Percentiles rank a stretch among this genome's conserved stretches.
Conservation (phyloP, 2,113 vertebrate genomes). For the Lepidothrix coronata region DNA sequence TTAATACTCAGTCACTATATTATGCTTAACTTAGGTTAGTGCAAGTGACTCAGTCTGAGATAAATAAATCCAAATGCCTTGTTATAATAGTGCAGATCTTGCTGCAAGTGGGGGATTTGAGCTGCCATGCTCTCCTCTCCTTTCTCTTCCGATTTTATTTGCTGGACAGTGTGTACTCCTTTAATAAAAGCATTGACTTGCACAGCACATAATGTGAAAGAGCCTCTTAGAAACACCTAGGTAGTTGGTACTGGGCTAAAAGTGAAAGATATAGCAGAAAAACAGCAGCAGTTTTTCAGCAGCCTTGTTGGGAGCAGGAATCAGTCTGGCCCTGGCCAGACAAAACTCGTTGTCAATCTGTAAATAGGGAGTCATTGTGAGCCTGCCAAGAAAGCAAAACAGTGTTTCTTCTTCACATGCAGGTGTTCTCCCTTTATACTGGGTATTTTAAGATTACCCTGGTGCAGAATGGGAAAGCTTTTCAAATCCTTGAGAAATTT, state of each 20-base stretch:
- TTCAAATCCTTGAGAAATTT: background rate
- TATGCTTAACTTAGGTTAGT: background rate
- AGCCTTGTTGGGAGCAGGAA: background rate
- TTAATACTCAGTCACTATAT: background rate
- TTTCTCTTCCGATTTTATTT: background rate
- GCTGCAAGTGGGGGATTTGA: background rate
- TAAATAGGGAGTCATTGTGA: background rate
- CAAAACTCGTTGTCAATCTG: accelerated
- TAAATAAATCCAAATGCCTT: background rate
- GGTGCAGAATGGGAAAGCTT: background rate
- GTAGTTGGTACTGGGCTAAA: background rate
- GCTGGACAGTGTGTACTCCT: background rate
- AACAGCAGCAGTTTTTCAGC: background rate
- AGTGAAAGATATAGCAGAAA: background rate
- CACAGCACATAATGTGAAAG: background rate
- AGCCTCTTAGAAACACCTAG: background rate
- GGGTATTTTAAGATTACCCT: background rate
- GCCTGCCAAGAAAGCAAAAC: background rate
- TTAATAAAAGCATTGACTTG: background rate
- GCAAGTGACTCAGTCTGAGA: background rate
- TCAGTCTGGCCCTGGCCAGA: background rate
- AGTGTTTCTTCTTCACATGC: no score
- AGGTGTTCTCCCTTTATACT: background rate
- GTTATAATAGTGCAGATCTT: background rate
- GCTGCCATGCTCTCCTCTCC: background rate